Conservation (phyloP, 2,888 invertebrate genomes). For the Microdon myrmicae region DNA sequence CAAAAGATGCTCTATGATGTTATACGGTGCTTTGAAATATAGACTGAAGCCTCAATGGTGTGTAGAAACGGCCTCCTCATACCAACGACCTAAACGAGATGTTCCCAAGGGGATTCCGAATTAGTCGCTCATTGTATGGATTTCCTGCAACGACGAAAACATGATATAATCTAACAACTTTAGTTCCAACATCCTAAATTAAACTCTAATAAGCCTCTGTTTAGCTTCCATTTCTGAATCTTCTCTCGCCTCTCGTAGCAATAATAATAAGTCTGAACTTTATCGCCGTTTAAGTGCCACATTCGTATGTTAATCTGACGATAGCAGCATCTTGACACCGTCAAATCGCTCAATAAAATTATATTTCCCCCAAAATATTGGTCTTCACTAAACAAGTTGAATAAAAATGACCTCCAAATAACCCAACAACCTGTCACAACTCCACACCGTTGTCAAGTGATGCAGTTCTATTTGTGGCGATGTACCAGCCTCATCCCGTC, state of each 20-base stretch:
- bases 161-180: conserved; percentile 28
- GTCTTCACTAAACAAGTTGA: too few species aligned
- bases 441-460: conserved; percentile 25
- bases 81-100: too few species aligned
- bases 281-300: conserved; percentile 43
- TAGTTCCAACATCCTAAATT: conserved; percentile 42
- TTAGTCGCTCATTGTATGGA: conserved; percentile 34
- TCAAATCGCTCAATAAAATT: conserved; percentile 29
- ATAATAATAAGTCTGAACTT: conserved; percentile 37
- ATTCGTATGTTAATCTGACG: conserved; percentile 41
- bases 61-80: too few species aligned
- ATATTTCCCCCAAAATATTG: conserved; percentile 26
- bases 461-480: conserved; percentile 21
- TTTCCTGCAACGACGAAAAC: conserved; percentile 15
- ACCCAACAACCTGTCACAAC: conserved; percentile 37
- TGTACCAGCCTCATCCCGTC: conserved; percentile 8
- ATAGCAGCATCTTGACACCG: conserved; percentile 33
- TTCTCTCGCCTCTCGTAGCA: conserved; percentile 12
- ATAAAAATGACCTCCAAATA: too few species aligned
- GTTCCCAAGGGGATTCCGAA: conserved; percentile 40
- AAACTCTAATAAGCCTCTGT: conserved; percentile 50
- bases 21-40: too few species aligned
- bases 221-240: conserved; percentile 35
- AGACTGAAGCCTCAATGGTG: too few species aligned
- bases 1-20: too few species aligned